Conservation (phyloP, 2,797 vertebrate genomes). For the Sebastolobus altivelis region DNA sequence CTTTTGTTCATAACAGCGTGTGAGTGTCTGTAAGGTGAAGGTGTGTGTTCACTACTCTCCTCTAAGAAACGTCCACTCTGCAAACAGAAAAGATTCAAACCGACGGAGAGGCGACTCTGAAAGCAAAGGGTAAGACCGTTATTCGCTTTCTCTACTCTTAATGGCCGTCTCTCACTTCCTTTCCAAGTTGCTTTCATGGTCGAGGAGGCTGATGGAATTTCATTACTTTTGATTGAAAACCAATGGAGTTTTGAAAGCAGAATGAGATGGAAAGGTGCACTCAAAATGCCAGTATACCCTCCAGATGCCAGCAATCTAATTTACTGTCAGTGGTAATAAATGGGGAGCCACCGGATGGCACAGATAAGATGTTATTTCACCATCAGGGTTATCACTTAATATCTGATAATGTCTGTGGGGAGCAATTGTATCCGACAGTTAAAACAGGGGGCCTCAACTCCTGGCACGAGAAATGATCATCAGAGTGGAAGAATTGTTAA, state of each 20-base stretch:
- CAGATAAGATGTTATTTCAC: constrained; percentile 77
- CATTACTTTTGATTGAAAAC: constrained; percentile 80
- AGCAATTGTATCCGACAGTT: constrained; percentile 73
- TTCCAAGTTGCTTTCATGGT: constrained; percentile 59
- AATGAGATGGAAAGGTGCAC: constrained; percentile 74
- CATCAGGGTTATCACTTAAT: constrained; percentile 81
- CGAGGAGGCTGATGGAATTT: constrained; percentile 73
- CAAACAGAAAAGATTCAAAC: constrained; percentile 36
- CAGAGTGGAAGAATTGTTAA: constrained; percentile 68
- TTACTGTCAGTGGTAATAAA: constrained; percentile 81
- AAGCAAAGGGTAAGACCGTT: constrained; percentile 76
- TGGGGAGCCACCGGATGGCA: constrained; percentile 63
- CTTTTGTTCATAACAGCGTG: constrained; percentile 16
- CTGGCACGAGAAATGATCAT: constrained; percentile 69
- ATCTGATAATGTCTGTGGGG: constrained; percentile 74
- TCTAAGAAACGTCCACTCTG: constrained; percentile 23
- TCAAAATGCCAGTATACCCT: constrained; percentile 73
- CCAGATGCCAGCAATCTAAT: constrained; percentile 79
- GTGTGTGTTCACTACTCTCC: constrained; percentile 22
- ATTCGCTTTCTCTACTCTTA: constrained; percentile 64
- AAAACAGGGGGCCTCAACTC: constrained; percentile 66
- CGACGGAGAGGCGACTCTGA: constrained; percentile 47
- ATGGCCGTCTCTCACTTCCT: constrained; percentile 62
- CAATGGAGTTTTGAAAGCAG: constrained; percentile 73
- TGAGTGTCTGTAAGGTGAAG: constrained; percentile 5